Evolutionary conservation across 2,888 invertebrate species (phyloP).

Genomic region (Caenorhabditis sp.): DNA sequence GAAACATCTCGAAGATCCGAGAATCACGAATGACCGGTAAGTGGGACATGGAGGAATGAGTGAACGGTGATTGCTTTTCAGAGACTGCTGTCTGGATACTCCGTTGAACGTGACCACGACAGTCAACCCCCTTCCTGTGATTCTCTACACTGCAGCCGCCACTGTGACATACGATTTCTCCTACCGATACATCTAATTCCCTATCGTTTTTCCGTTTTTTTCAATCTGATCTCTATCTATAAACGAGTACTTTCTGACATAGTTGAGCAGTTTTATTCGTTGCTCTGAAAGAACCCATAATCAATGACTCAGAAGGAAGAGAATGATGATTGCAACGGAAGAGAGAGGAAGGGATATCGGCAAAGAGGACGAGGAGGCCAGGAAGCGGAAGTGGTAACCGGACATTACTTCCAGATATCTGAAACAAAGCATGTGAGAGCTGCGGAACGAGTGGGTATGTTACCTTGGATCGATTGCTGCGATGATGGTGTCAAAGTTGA

Average conservation of each 20-base stretch:
- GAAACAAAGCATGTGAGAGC: conserved; percentile 19
- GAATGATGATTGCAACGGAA: conserved; percentile 26
- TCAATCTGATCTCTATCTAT: conserved; percentile 38
- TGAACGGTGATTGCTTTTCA: conserved; percentile 14
- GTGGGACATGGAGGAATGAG: background rate
- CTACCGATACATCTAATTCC: conserved; percentile 40
- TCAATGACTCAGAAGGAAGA: conserved; percentile 45
- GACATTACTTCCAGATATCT: conserved; percentile 74
- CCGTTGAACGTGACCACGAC: conserved; percentile 58
- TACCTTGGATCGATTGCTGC: conserved; percentile 74
- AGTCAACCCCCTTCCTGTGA: conserved; percentile 60
- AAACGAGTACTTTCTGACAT: conserved; percentile 31
- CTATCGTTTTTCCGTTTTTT: conserved; percentile 2
- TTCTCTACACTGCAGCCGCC: conserved; percentile 51
- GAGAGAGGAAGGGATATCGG: conserved; percentile 13
- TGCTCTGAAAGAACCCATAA: conserved; percentile 53
- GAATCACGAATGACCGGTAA: conserved; percentile 59
- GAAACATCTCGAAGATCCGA: conserved; percentile 58
- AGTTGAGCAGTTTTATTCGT: conserved; percentile 57
- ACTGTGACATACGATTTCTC: conserved; percentile 52
- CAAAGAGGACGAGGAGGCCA: conserved; percentile 32
- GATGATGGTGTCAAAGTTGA: conserved; percentile 75
- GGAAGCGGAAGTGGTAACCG: conserved; percentile 71
- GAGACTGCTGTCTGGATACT: conserved; percentile 60
- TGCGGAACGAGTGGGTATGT: background rate